Conservation (phyloP, 2,797 vertebrate genomes). For the Poeciliopsis infans region DNA sequence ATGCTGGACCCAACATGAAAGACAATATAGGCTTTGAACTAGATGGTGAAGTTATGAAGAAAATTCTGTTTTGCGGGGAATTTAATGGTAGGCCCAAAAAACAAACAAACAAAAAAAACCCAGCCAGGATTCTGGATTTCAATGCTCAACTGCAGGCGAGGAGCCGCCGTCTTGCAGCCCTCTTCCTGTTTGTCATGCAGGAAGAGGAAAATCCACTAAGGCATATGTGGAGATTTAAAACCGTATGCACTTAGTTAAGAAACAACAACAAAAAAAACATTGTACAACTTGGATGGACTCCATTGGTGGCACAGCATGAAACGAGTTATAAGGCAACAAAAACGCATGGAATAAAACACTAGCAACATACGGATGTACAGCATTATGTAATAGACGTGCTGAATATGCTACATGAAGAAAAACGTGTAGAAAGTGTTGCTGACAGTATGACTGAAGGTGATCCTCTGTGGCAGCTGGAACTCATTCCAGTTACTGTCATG, state of each 20-base stretch:
- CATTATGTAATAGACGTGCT: neutral
- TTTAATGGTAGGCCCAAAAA: neutral
- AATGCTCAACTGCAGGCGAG: neutral
- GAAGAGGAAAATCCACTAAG: neutral
- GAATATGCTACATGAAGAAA: neutral
- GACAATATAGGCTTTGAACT: neutral
- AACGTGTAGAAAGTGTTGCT: neutral
- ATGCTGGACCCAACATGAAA: neutral
- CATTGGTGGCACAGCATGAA: conserved; percentile 15
- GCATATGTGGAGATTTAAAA: neutral
- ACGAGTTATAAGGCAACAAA: neutral
- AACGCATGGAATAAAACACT: neutral
- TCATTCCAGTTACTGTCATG: neutral
- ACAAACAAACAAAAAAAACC: neutral
- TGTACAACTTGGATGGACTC: conserved; percentile 25
- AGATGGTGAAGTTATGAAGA: neutral
- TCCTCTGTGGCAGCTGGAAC: neutral
- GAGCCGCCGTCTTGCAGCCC: neutral
- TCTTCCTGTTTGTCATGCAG: no score
- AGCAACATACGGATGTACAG: neutral
- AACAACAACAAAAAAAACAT: neutral
- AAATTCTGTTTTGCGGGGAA: neutral
- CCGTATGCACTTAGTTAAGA: neutral
- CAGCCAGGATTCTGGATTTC: neutral
- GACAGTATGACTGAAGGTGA: neutral